These are phyloP conservation scores for Trinectes maculatus DNA, from an alignment of 2,113 vertebrate genomes.

Conservation along the genomic window DNA sequence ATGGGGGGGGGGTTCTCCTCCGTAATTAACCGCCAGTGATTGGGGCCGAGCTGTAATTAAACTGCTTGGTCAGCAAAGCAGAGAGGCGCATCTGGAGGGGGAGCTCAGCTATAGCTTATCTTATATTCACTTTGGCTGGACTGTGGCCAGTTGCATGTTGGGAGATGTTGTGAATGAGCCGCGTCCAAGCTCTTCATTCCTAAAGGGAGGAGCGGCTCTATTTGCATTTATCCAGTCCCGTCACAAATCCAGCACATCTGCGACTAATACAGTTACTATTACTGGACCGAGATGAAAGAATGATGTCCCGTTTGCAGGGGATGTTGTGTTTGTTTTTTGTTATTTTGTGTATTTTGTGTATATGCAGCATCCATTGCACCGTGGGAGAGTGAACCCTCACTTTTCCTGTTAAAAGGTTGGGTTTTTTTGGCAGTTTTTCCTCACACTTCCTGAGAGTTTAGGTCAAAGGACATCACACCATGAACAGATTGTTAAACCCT, in stretches of 20 bases:
- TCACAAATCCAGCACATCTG: slow-evolving; percentile 60
- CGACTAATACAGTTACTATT: slow-evolving; percentile 46
- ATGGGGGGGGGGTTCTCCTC: slow-evolving; percentile 11
- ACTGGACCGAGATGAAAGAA: slow-evolving; percentile 10
- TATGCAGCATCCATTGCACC: no score
- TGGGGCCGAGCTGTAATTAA: slow-evolving; percentile 56
- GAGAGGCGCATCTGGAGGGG: slow-evolving; percentile 16
- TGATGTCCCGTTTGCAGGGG: slow-evolving; percentile 32
- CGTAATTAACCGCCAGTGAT: slow-evolving; percentile 61
- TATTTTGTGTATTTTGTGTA: no score
- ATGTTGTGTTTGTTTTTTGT: no score
- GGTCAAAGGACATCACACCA: no score
- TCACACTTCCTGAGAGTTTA: no score
- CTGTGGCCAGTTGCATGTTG: slow-evolving; percentile 37
- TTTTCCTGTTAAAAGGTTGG: no score
- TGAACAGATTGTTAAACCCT: no score
- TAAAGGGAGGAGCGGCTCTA: slow-evolving; percentile 1
- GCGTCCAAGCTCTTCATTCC: slow-evolving; percentile 23
- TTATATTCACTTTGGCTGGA: slow-evolving; percentile 28
- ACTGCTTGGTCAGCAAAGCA: slow-evolving; percentile 23
- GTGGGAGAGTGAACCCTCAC: no score
- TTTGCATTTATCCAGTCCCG: slow-evolving; percentile 26
- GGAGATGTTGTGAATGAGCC: slow-evolving; percentile 27
- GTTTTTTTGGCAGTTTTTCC: no score
- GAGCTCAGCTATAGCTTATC: slow-evolving; percentile 7